Evolutionary conservation across 2,113 vertebrate species (phyloP).

Genomic region (Rhinolophus sinicus): DNA sequence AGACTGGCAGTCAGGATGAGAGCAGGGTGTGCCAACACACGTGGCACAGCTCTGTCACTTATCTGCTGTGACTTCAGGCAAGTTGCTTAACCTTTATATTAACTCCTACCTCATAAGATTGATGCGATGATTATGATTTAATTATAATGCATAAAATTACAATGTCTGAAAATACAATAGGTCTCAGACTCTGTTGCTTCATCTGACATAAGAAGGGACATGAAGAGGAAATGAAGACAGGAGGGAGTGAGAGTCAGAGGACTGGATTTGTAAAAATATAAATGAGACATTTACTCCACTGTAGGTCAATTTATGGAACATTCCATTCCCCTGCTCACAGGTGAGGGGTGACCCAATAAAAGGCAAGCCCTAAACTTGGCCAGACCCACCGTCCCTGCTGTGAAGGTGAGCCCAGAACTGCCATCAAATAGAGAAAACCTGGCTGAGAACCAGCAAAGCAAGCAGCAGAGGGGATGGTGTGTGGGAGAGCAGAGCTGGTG

Average conservation of each 20-base stretch:
- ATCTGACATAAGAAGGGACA: neutral
- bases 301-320: neutral
- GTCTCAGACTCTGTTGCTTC: neutral
- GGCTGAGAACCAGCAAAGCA: neutral
- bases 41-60: neutral
- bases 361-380: neutral
- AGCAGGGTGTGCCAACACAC: neutral
- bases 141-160: neutral
- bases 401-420: neutral
- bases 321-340: neutral
- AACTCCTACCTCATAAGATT: neutral
- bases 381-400: neutral
- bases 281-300: neutral
- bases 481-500: accelerated
- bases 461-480: neutral
- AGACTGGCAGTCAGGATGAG: neutral
- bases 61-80: neutral
- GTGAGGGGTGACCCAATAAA: neutral
- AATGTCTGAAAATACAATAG: neutral
- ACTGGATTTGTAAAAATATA: neutral
- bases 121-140: neutral
- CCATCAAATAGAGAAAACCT: neutral
- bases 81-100: neutral
- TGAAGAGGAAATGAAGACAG: neutral
- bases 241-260: neutral